These are phyloP conservation scores for Stenodema calcarata DNA, from an alignment of 2,888 invertebrate species.

Conservation along the genomic window DNA sequence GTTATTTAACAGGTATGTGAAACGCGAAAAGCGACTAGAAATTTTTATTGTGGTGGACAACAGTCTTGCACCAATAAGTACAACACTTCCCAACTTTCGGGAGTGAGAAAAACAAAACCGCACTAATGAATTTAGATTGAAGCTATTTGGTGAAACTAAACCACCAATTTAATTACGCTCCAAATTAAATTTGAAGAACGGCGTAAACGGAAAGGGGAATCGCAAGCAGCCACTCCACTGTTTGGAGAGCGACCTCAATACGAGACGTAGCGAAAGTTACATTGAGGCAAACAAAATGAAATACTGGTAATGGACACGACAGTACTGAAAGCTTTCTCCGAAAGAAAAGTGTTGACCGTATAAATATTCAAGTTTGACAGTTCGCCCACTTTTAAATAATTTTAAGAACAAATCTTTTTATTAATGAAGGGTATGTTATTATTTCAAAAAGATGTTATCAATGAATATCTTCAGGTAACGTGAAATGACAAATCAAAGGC, in stretches of 20 bases:
- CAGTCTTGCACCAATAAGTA: too few relatives aligned
- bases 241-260: constrained; percentile 35
- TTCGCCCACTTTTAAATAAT: not conserved
- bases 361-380: not conserved
- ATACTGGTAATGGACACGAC: constrained; percentile 25
- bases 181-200: not conserved
- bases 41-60: too few relatives aligned
- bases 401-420: too few relatives aligned
- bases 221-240: not conserved
- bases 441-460: too few relatives aligned
- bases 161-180: not conserved
- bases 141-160: not conserved
- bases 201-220: not conserved
- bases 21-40: too few relatives aligned
- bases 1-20: too few relatives aligned
- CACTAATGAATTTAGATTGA: too few relatives aligned
- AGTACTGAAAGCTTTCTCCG: not conserved
- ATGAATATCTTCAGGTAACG: too few relatives aligned
- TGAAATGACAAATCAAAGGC: too few relatives aligned
- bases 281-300: constrained; percentile 22
- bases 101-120: too few relatives aligned
- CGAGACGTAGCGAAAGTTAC: constrained; percentile 14
- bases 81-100: too few relatives aligned
- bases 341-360: not conserved
- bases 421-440: too few relatives aligned